A percentile compares a stretch with the other conserved stretches of the same genome.
These are phyloP conservation scores for Allolobophora icterica DNA, from an alignment of 2,888 invertebrate genomes.

Conservation along the genomic window DNA sequence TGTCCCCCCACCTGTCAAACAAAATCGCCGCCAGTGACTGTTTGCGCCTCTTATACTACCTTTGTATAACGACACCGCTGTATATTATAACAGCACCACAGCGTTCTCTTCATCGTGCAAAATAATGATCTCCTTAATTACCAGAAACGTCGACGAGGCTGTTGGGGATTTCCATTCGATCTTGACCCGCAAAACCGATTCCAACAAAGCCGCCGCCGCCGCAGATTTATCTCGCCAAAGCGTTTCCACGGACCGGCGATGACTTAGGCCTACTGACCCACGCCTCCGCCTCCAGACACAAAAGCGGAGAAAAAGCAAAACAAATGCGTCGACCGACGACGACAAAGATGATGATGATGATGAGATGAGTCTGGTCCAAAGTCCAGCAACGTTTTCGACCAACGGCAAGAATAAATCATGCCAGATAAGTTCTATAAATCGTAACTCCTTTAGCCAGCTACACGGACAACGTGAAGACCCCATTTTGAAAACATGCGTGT, in stretches of 20 bases:
- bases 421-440: not conserved
- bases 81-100: not conserved
- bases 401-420: not conserved
- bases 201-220: not conserved
- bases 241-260: not conserved
- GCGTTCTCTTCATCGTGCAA: not conserved
- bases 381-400: not conserved
- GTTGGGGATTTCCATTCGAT: not conserved
- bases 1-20: no score
- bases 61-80: no score
- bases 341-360: no score
- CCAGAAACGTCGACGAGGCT: not conserved
- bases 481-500: not conserved
- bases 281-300: not conserved
- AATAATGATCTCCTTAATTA: constrained; percentile 17
- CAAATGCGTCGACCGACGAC: not conserved
- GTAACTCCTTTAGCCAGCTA: not conserved
- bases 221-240: not conserved
- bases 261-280: not conserved
- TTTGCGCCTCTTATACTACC: no score
- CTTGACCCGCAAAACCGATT: not conserved
- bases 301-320: not conserved
- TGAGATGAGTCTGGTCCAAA: not conserved
- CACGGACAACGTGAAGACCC: not conserved
- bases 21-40: no score